Percentiles rank a stretch among this genome's conserved stretches.
Evolutionary conservation across 1,140 invertebrate species (phyloP).

Genomic region (Mycetomoellerius zeteki): DNA sequence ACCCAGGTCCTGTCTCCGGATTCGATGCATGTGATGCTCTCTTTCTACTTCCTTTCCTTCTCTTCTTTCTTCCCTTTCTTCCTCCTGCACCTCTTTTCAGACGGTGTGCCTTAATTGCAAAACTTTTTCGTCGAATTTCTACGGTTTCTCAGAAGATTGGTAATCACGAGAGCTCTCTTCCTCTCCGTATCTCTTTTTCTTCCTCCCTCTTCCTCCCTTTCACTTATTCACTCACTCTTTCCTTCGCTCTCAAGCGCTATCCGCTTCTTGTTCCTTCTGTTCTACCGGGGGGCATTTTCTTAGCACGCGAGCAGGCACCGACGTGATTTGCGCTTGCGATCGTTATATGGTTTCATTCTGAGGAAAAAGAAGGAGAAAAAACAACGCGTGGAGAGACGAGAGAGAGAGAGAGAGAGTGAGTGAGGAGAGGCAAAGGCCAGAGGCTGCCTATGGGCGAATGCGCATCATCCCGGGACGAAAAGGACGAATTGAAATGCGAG

Average conservation of each 20-base stretch:
- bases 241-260: constrained; percentile 17
- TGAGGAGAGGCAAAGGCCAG: constrained; percentile 30
- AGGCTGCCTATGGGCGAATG: constrained; percentile 44
- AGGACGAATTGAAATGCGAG: constrained; percentile 55
- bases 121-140: constrained; percentile 68
- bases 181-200: constrained; percentile 44
- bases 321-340: constrained; percentile 63
- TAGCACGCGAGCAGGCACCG: constrained; percentile 62
- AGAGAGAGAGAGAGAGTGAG: constrained; percentile 11
- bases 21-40: constrained; percentile 38
- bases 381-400: background rate
- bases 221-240: background rate
- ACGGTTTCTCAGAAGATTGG: constrained; percentile 64
- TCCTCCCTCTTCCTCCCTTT: background rate
- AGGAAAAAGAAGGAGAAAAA: constrained; percentile 41
- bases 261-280: constrained; percentile 49
- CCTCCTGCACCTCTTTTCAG: background rate
- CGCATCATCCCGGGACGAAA: constrained; percentile 55
- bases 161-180: constrained; percentile 54
- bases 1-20: constrained; percentile 20
- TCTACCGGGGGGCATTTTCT: constrained; percentile 60
- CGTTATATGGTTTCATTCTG: constrained; percentile 62
- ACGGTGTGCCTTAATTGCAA: constrained; percentile 61
- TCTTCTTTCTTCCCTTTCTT: background rate
- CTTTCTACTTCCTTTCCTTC: background rate